A percentile compares a stretch with the other conserved stretches of the same genome.
Conservation (phyloP, 1,140 invertebrate genomes). For the Dendroctonus valens region DNA sequence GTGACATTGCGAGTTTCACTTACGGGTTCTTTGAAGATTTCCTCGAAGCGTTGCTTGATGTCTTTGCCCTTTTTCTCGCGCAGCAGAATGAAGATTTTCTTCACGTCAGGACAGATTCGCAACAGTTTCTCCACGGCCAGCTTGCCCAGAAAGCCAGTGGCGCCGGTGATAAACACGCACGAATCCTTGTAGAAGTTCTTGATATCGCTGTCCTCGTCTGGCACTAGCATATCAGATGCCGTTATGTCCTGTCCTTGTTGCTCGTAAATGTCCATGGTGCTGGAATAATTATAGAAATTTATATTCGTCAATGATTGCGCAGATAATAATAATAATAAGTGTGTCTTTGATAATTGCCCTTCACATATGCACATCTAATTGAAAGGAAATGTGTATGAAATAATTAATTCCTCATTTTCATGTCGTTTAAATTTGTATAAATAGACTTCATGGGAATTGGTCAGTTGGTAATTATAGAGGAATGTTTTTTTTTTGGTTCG, state of each 20-base stretch:
- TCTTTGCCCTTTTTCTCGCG: slow-evolving; percentile 74
- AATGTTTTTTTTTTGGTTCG: too few relatives aligned
- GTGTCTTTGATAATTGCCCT: too few relatives aligned
- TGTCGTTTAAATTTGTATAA: too few relatives aligned
- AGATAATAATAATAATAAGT: too few relatives aligned
- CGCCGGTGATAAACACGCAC: slow-evolving; percentile 56
- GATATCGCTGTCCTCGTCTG: slow-evolving; percentile 38
- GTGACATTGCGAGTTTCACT: slow-evolving; percentile 39
- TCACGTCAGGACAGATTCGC: slow-evolving; percentile 55
- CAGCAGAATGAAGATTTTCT: slow-evolving; percentile 73
- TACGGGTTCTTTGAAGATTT: slow-evolving; percentile 64
- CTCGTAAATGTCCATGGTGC: slow-evolving; percentile 24
- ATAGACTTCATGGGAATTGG: too few relatives aligned
- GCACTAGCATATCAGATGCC: slow-evolving; percentile 30
- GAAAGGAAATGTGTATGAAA: too few relatives aligned
- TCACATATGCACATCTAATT: too few relatives aligned
- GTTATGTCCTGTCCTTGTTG: slow-evolving; percentile 36
- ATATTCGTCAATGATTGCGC: too few relatives aligned
- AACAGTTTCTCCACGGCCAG: slow-evolving; percentile 55
- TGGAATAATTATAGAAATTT: too few relatives aligned
- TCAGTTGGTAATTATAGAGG: too few relatives aligned
- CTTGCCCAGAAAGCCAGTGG: slow-evolving; percentile 69
- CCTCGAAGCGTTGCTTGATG: slow-evolving; percentile 59
- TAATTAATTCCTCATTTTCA: too few relatives aligned
- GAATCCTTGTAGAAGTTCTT: slow-evolving; percentile 46